Percentiles rank a stretch among this genome's conserved stretches.
Conservation (phyloP, 64 coral and sea anemone species). For the Cladopsammia gracilis region DNA sequence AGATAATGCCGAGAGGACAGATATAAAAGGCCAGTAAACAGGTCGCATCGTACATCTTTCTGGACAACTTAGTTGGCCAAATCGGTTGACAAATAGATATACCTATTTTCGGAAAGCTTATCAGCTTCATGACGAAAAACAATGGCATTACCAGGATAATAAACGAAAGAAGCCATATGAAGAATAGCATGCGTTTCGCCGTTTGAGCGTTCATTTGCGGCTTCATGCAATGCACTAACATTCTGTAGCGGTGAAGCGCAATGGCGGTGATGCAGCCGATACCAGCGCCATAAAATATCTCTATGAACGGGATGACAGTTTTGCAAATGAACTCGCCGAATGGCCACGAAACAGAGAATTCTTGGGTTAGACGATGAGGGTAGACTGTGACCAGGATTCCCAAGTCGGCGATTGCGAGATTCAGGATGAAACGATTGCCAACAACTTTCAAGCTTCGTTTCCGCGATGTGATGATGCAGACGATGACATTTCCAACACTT, state of each 20-base stretch:
- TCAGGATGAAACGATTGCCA: constrained; percentile 75
- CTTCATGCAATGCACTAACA: constrained; percentile 76
- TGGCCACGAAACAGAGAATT: constrained; percentile 81
- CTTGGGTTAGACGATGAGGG: constrained; percentile 51
- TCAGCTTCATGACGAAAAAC: constrained; percentile 79
- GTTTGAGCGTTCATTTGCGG: constrained; percentile 58
- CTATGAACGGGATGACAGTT: constrained; percentile 48
- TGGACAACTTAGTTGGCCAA: constrained; percentile 41
- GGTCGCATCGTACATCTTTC: constrained; percentile 30
- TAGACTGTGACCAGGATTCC: constrained; percentile 57
- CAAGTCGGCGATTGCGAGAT: constrained; percentile 78
- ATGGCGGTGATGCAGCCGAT: constrained; percentile 84
- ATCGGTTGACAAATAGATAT: constrained; percentile 7
- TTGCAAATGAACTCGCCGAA: constrained; percentile 77
- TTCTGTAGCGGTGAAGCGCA: constrained; percentile 80
- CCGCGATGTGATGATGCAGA: constrained; percentile 74
- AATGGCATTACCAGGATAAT: constrained; percentile 61
- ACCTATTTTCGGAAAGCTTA: neutral
- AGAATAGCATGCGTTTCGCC: constrained; percentile 67
- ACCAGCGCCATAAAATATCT: constrained; percentile 70
- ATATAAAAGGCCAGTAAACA: constrained; percentile 43
- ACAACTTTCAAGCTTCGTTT: constrained; percentile 51
- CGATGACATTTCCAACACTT: constrained; percentile 69
- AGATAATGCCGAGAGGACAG: constrained; percentile 60
- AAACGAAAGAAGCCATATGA: constrained; percentile 77